Evolutionary conservation across 2,113 vertebrate species (phyloP), one percentile per base, ranked within the genome.

Genomic region (western clawed frog (Xenopus tropicalis)): DNA sequence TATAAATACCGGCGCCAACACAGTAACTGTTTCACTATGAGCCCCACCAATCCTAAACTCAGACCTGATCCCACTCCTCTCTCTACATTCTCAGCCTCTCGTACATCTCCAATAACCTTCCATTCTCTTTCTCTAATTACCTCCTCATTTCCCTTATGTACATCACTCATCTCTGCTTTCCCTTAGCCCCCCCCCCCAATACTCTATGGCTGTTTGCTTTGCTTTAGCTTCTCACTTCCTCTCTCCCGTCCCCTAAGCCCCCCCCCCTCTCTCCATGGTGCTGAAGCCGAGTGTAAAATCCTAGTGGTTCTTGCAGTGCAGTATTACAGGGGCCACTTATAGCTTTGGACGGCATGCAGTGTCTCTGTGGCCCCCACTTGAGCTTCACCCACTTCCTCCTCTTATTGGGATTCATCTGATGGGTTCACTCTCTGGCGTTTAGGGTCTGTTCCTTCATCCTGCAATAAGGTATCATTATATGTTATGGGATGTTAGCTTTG

Each of bases 291-390:
- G 46, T 63, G 73, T 43, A 43, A 46, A 44, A 17, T 66, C 48
- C 61, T 69, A 75, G 73, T 75, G 73, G 73, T 69, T 69, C 17
- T 75, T 56, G 73, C 73, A 63, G 66, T 69, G 73, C 20, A 56
- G 65, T 68, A 65, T 59, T 52, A 59, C 65, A 68, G 54, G 63
- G 64, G 54, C 58, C 52, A 48, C 58, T 52, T 54, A 20, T 22
- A 29, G 66, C 43, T 65, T 20, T 56, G 73, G 58, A 68, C 72
- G 72, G 72, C 73, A 69, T 56, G 48, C 73, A 69, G n/a, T 37
- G 65, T 24, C 58, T 51, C 66, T 16, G 24, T 1, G 19, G 20
- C 11, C 52, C 21, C 62, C n/a, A 14, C 19, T 46, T 14, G 23
- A 42, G 20, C 13, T 43, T n/a, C 20, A 75, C 73, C 66, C 66